Conservation (phyloP, 2,888 invertebrate genomes). For the Atethmia centrago region DNA sequence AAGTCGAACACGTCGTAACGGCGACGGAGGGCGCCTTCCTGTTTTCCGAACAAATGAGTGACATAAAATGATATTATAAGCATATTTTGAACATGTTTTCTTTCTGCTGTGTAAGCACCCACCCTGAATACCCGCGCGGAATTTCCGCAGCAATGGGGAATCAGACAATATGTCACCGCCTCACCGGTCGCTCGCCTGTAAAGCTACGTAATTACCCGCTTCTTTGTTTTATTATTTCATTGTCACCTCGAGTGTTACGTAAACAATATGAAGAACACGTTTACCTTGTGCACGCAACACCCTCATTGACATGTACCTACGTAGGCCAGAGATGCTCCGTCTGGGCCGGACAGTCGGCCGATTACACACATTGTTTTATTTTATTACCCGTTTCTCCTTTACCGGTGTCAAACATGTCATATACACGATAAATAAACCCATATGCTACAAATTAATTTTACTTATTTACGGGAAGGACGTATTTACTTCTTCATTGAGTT, state of each 20-base stretch:
- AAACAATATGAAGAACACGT: slow-evolving; percentile 40
- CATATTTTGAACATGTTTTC: neutral
- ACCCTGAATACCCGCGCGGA: neutral
- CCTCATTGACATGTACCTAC: slow-evolving; percentile 55
- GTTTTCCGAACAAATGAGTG: neutral
- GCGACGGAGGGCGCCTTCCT: neutral
- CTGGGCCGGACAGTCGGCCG: slow-evolving; percentile 58
- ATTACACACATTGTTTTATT: slow-evolving; percentile 63
- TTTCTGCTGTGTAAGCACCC: neutral
- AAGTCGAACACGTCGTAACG: neutral
- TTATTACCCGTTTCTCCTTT: slow-evolving; percentile 47
- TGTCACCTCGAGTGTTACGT: slow-evolving; percentile 27
- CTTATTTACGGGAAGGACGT: slow-evolving; percentile 7
- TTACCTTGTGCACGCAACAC: slow-evolving; percentile 38
- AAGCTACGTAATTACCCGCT: slow-evolving; percentile 32
- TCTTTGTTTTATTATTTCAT: slow-evolving; percentile 37
- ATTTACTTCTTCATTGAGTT: slow-evolving; percentile 26
- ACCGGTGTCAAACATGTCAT: slow-evolving; percentile 66
- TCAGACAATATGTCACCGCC: slow-evolving; percentile 3
- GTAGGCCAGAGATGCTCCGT: slow-evolving; percentile 43
- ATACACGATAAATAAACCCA: slow-evolving; percentile 53
- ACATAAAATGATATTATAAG: neutral
- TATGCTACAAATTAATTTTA: slow-evolving; percentile 53
- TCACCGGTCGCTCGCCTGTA: neutral
- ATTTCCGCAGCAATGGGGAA: neutral